These are phyloP conservation scores for Tipula helvola DNA, from an alignment of 2,888 invertebrate species.

Conservation along the genomic window DNA sequence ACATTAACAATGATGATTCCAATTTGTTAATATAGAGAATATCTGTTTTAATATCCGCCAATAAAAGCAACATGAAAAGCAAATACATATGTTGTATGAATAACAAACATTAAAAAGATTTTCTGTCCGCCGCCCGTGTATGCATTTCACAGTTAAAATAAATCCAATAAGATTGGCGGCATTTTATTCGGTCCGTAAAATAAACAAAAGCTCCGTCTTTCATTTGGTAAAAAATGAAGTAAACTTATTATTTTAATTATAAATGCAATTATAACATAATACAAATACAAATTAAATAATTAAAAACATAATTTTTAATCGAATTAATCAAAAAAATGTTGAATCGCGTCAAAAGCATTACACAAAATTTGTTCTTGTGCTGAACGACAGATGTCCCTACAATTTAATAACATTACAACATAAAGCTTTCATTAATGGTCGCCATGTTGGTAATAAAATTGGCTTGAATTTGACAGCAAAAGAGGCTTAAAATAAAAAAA, in stretches of 20 bases:
- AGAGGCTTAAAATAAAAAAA: neutral
- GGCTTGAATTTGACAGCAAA: constrained; percentile 8
- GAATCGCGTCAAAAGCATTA: neutral
- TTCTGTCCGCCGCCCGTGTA: too few relatives aligned
- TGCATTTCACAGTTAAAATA: too few relatives aligned
- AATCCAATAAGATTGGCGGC: too few relatives aligned
- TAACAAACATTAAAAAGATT: too few relatives aligned
- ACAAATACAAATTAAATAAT: neutral
- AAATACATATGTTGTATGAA: too few relatives aligned
- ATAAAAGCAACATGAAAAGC: too few relatives aligned
- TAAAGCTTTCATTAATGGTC: neutral
- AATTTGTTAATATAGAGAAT: too few relatives aligned
- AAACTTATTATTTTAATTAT: too few relatives aligned
- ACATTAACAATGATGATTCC: neutral
- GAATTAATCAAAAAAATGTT: neutral
- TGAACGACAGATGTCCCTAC: neutral
- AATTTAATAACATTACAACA: neutral
- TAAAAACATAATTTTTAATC: neutral
- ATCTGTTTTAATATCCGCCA: too few relatives aligned
- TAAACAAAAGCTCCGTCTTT: too few relatives aligned
- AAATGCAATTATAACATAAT: neutral
- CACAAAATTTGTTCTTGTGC: neutral
- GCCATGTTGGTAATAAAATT: constrained; percentile 9
- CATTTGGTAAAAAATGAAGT: too few relatives aligned
- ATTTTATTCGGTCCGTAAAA: too few relatives aligned